Evolutionary conservation across 2,113 vertebrate species (phyloP).

Genomic region (Garra rufa): DNA sequence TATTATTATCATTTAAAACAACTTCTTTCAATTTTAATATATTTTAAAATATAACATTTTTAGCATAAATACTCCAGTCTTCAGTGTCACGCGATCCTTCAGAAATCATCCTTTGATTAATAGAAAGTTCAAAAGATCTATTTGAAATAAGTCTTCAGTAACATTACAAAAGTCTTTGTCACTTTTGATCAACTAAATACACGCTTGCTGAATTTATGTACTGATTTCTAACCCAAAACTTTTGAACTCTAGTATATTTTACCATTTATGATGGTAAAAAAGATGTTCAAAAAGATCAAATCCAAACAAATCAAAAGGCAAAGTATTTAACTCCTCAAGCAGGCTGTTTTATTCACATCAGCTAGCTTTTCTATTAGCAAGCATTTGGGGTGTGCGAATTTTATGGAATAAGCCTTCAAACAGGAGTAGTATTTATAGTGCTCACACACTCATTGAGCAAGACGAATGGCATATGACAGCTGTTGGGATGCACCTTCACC

Average conservation of each 20-base stretch:
- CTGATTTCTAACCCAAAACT: not conserved
- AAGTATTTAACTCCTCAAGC: not conserved
- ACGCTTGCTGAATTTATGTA: not conserved
- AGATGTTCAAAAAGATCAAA: not conserved
- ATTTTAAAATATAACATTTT: too few species aligned
- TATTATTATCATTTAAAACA: too few species aligned
- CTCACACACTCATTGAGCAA: not conserved
- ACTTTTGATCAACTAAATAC: not conserved
- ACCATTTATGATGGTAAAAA: not conserved
- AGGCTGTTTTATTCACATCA: not conserved
- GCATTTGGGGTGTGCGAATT: not conserved
- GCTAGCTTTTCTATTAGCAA: not conserved
- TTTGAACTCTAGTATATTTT: not conserved
- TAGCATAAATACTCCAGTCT: too few species aligned
- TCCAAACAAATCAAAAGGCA: not conserved
- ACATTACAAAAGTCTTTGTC: not conserved
- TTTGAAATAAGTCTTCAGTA: not conserved
- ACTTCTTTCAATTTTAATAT: too few species aligned
- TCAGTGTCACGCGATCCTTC: too few species aligned
- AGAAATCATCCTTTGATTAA: too few species aligned
- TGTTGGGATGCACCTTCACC: constrained; percentile 16
- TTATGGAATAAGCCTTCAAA: not conserved
- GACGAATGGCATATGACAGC: not conserved
- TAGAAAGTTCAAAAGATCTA: not conserved
- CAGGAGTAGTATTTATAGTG: not conserved